Base-by-base conservation (phyloP, 2,113 vertebrate genomes). In the Murina feae region DNA sequence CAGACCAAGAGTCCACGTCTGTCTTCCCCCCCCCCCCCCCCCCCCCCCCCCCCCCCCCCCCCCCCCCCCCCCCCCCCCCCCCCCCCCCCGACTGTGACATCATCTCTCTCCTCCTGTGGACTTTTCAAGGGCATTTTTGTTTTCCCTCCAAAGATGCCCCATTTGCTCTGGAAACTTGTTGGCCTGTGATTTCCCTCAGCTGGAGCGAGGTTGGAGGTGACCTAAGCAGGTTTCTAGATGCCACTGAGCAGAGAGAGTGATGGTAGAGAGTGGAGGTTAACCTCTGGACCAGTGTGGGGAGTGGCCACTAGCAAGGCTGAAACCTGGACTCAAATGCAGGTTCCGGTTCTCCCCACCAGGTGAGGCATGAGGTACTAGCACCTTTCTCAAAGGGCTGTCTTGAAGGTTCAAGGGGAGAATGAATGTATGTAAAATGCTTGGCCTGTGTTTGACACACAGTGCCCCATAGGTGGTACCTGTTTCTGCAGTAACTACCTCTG, bases 81-180 rank as follows among this genome's bases (percentile, higher is more conserved):
- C n/a, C n/a, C n/a, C n/a, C n/a, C n/a, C n/a, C n/a, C n/a, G n/a
- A n/a, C 23, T 75, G 39, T 97, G 95, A 95, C 53, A n/a, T 97
- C 96, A 92, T 89, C 69, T 37, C 53, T 55, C 37, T 86, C 83
- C 80, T 75, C 60, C 83, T 17, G 0, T 9, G 87, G 68, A 81
- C 90, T 92, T 89, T 80, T 93, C 95, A 96, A 97, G 96, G 96
- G 81, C 94, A 44, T 87, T 83, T 81, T 89, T 75, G 30, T 72
- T 51, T 20, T 10, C 16, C 91, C 60, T 72, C 42, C 51, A 35
- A 2, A 79, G 58, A 76, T 89, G 10, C 74, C 68, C 75, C 42
- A 28, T 35, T 49, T 23, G 35, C 82, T 58, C 9, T 17, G 47
- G 58, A 91, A 93, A 78, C 42, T 86, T 60, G 13, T 66, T 79